A percentile compares a stretch with the other conserved stretches of the same genome.
Evolutionary conservation across 2,797 vertebrate species (phyloP).

Genomic region (Falco peregrinus): DNA sequence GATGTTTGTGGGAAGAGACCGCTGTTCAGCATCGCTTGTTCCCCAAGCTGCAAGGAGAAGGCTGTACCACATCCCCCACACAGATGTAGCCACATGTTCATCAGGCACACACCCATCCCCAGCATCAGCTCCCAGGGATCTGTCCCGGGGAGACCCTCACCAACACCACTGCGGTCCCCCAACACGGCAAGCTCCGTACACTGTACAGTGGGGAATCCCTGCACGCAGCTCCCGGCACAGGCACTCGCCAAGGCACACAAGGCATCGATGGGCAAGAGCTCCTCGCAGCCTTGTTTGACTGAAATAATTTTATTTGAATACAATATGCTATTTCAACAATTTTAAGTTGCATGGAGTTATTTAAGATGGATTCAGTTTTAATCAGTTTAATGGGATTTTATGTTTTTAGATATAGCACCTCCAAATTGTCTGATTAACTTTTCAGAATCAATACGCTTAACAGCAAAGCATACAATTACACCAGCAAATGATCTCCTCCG

Average conservation of each 20-base stretch:
- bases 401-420: constrained; percentile 56
- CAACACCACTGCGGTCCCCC: fast-evolving
- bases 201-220: fast-evolving
- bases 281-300: constrained; percentile 47
- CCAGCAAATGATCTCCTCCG: constrained; percentile 49
- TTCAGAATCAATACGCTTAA: constrained; percentile 74
- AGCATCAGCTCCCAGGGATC: too few relatives aligned
- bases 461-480: constrained; percentile 68
- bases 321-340: constrained; percentile 70
- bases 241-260: background rate
- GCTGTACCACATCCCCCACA: too few relatives aligned
- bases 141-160: background rate
- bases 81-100: background rate
- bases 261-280: background rate
- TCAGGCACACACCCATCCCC: background rate
- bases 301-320: constrained; percentile 74
- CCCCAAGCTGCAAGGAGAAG: background rate
- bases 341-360: constrained; percentile 68
- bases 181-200: fast-evolving
- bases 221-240: fast-evolving
- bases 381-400: constrained; percentile 73
- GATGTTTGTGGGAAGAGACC: fast-evolving
- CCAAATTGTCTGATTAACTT: constrained; percentile 73
- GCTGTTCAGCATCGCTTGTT: fast-evolving
- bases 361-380: constrained; percentile 70